phyloP scores from a whole-genome alignment of 2,113 vertebrate species.

The Phodopus roborovskii region DNA sequence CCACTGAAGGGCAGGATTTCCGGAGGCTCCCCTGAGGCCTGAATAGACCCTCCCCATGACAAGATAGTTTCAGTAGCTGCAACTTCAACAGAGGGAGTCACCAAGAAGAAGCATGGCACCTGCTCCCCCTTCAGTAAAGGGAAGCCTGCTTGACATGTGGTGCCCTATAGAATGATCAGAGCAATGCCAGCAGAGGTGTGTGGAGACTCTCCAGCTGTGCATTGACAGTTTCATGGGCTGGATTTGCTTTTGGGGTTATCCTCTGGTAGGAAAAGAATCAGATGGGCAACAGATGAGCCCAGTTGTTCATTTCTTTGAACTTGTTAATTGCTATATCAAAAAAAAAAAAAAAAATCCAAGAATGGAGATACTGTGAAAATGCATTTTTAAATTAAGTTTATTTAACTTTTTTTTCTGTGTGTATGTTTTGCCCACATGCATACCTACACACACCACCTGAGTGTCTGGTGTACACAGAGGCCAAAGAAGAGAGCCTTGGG shows the following conservation, averaged over 20 bases:
- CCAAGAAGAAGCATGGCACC: neutral
- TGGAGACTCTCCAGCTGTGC: neutral
- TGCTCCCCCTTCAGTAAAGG: neutral
- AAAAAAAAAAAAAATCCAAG: neutral
- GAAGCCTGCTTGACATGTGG: neutral
- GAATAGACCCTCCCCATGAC: accelerated
- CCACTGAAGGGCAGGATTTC: no score
- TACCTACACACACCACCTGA: neutral
- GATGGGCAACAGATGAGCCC: neutral
- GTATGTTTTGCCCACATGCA: neutral
- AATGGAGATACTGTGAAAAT: neutral
- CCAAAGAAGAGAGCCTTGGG: no score
- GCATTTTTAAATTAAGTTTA: neutral
- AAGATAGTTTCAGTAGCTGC: neutral
- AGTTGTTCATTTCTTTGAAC: neutral
- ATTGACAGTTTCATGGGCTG: neutral
- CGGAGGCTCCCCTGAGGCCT: no score
- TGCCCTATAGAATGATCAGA: neutral
- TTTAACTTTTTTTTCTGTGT: neutral
- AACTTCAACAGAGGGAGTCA: neutral
- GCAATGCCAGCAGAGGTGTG: neutral
- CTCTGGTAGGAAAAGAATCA: neutral
- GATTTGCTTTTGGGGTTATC: neutral
- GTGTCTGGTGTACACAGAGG: neutral
- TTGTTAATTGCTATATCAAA: constrained; percentile 7